Evolutionary conservation across 2,113 vertebrate species (phyloP).

Genomic region (Suncus etruscus): DNA sequence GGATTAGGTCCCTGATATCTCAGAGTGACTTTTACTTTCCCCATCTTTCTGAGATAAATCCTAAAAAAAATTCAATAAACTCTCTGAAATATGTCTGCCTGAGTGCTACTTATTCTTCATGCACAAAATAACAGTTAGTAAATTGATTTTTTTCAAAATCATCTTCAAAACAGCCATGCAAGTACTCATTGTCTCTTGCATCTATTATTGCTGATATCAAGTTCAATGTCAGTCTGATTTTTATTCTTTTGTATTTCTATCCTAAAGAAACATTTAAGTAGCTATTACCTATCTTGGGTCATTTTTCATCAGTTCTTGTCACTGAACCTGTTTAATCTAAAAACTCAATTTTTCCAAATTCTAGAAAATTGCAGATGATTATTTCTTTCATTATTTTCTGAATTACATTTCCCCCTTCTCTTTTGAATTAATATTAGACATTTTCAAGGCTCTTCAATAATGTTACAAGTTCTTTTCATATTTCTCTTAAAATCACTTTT

Average conservation of each 20-base stretch:
- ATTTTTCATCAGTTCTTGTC: slow-evolving; percentile 32
- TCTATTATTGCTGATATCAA: neutral
- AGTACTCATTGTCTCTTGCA: neutral
- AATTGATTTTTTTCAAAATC: neutral
- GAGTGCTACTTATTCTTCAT: neutral
- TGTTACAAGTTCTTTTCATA: neutral
- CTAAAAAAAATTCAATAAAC: neutral
- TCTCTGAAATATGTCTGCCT: neutral
- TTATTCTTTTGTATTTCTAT: slow-evolving; percentile 11
- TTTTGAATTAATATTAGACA: neutral
- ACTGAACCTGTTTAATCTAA: neutral
- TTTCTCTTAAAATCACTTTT: neutral
- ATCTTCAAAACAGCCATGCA: neutral
- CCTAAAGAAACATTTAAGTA: neutral
- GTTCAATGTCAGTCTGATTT: neutral
- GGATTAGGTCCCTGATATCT: neutral
- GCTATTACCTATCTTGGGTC: neutral
- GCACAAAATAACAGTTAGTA: neutral
- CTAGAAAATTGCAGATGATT: neutral
- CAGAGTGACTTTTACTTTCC: neutral
- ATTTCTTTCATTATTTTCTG: neutral
- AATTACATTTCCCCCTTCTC: neutral
- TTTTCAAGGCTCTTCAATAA: neutral
- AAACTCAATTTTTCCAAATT: neutral
- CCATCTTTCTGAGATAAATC: neutral